phyloP scores from a whole-genome alignment of 2,797 vertebrate genomes.

The Heliangelus exortis region DNA sequence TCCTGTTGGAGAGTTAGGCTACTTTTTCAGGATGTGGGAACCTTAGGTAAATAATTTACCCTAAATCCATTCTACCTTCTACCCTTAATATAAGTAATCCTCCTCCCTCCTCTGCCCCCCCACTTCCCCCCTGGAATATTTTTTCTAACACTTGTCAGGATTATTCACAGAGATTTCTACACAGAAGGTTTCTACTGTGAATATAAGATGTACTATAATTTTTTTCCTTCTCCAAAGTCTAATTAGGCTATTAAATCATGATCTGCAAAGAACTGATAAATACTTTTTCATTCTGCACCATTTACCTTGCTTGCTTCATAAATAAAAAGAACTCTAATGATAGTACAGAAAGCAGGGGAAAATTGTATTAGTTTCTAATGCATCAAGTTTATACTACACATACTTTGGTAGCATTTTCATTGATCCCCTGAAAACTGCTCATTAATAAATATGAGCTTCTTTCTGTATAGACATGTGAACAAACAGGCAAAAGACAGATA shows the following conservation, averaged over 20 bases:
- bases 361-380: not conserved
- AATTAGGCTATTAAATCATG: not conserved
- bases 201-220: not conserved
- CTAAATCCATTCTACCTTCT: not conserved
- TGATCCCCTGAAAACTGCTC: not conserved
- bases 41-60: conserved; percentile 16
- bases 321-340: conserved; percentile 12
- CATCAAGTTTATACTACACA: not conserved
- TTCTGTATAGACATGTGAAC: not conserved
- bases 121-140: not conserved
- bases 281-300: not conserved
- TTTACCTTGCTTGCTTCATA: not conserved
- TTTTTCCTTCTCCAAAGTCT: not conserved
- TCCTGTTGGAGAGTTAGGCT: not conserved
- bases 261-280: not conserved
- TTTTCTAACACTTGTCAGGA: conserved; percentile 1
- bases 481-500: not conserved
- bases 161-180: conserved; percentile 9
- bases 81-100: not conserved
- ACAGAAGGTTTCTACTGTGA: not conserved
- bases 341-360: not conserved
- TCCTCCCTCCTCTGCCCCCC: too few relatives aligned
- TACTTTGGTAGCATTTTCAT: not conserved
- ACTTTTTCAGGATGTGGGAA: conserved; percentile 44
- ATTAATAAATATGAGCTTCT: not conserved